Base-by-base conservation (phyloP, 2,888 invertebrate genomes). In the Podotricha telesiphe region DNA sequence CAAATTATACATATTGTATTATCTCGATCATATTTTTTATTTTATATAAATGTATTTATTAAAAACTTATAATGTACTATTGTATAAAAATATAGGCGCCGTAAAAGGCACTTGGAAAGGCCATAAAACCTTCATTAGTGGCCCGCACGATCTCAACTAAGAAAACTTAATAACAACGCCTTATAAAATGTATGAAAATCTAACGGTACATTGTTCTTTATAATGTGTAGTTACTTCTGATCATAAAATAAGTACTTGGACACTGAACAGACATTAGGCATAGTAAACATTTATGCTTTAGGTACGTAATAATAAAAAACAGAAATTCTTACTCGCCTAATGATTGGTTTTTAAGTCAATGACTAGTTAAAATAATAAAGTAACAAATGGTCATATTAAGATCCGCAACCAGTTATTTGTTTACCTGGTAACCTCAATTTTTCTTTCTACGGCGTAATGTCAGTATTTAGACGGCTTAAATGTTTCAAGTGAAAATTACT, bases 101-200 rank as follows among this genome's bases (percentile, higher is more conserved):
- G 17, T 17, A 11, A 34, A n/a, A 34, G 6, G 19, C n/a, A 10
- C 22, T 22, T 22, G 22, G 4, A 48, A 19, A 47, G 47, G 28
- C n/a, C 48, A 40, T 58, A 73, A 68, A 65, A 61, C 48, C 51
- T 59, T 37, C 11, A 22, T 61, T 65, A 63, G 11, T 58, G 10
- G 11, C 37, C 63, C 53, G 47, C 59, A 59, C 58, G 63, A 58
- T 58, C 64, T 58, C 13, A 40, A 40, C 48, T 37, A 20, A 62
- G 45, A 67, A 67, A 67, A 64, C 40, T 64, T 59, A 59, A 59
- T 53, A 64, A 64, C 47, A 42, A 64, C 51, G 40, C n/a, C 64
- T 48, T 63, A 66, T 67, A 64, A 59, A 67, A 37, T 64, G 59
- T 70, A 67, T 70, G 51, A 17, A 59, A 58, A 53, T 34, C 59